Conservation (phyloP, 2,797 vertebrate species). For the Monodelphis domestica region DNA sequence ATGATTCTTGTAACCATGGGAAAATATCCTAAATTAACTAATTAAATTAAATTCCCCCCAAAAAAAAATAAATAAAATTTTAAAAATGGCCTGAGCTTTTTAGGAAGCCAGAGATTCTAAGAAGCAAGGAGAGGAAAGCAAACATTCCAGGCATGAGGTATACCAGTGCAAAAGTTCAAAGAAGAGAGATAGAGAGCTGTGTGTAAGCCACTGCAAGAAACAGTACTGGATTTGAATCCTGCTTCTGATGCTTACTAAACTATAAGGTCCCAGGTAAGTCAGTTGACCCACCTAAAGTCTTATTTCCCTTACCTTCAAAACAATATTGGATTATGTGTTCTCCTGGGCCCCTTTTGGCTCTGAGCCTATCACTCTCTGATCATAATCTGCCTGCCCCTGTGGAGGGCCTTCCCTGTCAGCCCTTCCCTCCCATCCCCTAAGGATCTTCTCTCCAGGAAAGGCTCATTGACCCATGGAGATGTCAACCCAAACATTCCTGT, state of each 20-base stretch:
- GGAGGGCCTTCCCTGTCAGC: not conserved
- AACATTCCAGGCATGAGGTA: not conserved
- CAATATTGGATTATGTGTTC: not conserved
- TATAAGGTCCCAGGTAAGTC: not conserved
- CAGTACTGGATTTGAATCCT: too few species aligned
- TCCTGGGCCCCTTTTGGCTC: not conserved
- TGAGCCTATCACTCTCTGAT: not conserved
- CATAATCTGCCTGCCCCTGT: not conserved
- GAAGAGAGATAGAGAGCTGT: not conserved
- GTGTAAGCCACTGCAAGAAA: not conserved
- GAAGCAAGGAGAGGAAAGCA: not conserved
- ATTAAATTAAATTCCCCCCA: too few species aligned
- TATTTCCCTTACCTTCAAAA: not conserved
- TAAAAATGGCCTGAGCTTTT: not conserved
- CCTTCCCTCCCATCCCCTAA: not conserved
- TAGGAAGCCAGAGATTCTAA: not conserved
- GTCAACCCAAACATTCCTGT: slow-evolving; percentile 68
- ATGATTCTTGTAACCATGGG: too few species aligned
- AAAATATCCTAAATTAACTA: too few species aligned
- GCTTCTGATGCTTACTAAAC: not conserved
- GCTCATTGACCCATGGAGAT: not conserved
- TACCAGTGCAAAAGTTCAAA: not conserved
- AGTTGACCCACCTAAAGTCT: not conserved
- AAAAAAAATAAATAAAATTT: too few species aligned
- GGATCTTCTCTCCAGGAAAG: not conserved